Conservation (phyloP, 2,113 vertebrate species). For the Chelonoidis abingdonii region DNA sequence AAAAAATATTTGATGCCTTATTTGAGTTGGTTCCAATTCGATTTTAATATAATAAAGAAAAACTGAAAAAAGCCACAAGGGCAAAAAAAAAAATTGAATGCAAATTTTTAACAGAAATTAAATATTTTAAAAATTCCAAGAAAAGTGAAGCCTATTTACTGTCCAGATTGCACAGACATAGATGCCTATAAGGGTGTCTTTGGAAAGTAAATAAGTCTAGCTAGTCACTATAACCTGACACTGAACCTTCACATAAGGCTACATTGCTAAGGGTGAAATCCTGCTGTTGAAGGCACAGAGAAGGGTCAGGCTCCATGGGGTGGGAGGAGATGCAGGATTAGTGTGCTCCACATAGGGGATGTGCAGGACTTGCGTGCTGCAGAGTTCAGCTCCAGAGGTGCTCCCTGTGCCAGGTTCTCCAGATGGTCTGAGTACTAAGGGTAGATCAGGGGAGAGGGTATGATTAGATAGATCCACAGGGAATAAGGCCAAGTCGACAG, state of each 20-base stretch:
- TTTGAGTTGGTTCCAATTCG: conserved; percentile 31
- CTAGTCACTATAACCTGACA: too few species aligned
- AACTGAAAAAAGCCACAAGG: conserved; percentile 34
- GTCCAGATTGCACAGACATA: neutral
- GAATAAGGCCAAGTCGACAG: neutral
- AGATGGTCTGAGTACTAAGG: neutral
- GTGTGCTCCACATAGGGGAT: neutral
- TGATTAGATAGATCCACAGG: neutral
- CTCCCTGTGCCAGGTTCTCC: neutral
- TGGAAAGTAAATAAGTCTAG: neutral
- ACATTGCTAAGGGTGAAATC: neutral
- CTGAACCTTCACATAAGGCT: neutral
- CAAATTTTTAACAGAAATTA: neutral
- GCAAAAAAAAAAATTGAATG: neutral
- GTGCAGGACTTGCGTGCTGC: neutral
- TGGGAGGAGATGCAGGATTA: neutral
- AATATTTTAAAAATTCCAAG: neutral
- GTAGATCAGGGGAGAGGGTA: neutral
- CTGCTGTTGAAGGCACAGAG: neutral
- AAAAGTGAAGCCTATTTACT: neutral
- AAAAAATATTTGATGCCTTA: neutral
- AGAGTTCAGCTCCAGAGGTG: neutral
- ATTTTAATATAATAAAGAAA: conserved; percentile 48
- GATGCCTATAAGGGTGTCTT: neutral
- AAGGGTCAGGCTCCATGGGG: neutral